Conservation (phyloP, 1,140 invertebrate species). For the Leptinotarsa texana region DNA sequence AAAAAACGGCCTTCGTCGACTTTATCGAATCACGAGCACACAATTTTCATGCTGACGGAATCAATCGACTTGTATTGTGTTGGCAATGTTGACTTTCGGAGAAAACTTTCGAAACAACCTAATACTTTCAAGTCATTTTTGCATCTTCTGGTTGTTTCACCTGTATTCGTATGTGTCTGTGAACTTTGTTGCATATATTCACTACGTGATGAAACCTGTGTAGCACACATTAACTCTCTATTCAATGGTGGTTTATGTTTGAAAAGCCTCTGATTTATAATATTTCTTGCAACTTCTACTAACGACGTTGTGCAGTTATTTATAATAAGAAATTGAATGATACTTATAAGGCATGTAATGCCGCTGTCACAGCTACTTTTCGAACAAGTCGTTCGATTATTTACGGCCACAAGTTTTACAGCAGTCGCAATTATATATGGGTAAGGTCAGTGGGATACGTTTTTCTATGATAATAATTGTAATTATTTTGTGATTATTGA, state of each 20-base stretch:
- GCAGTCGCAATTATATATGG: not conserved
- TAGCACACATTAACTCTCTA: not conserved
- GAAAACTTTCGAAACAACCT: too few species aligned
- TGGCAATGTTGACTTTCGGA: too few species aligned
- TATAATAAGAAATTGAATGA: not conserved
- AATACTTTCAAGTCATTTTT: too few species aligned
- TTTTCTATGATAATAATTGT: not conserved
- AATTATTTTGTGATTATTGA: not conserved
- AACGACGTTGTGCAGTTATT: not conserved
- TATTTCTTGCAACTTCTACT: not conserved
- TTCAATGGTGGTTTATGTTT: not conserved
- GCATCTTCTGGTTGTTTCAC: too few species aligned
- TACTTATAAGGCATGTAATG: not conserved
- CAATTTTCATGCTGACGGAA: too few species aligned
- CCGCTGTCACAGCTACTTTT: not conserved
- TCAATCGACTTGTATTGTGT: too few species aligned
- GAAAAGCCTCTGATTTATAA: not conserved
- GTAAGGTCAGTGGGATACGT: constrained; percentile 3
- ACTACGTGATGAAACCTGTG: not conserved
- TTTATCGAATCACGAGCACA: too few species aligned
- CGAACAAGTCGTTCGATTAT: not conserved
- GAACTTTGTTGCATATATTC: too few species aligned
- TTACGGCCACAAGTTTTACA: not conserved
- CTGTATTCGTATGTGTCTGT: too few species aligned
- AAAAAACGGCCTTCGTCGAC: too few species aligned